Base-by-base conservation (phyloP, 2,113 vertebrate genomes). In the Haemorhous mexicanus region DNA sequence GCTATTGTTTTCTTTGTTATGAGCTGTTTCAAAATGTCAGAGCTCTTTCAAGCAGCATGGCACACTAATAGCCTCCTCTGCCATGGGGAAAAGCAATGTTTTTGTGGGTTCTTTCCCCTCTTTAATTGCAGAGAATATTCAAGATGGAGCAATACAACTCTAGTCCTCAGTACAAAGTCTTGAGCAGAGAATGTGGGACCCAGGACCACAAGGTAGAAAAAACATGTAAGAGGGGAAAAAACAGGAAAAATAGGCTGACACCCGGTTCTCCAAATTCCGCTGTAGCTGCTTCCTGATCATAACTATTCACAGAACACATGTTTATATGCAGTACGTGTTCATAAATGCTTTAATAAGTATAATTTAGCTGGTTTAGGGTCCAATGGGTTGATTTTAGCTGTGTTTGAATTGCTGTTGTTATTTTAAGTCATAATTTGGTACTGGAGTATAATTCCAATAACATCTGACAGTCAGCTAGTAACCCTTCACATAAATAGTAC, bases 1-100 rank as follows among this genome's bases (percentile, higher is more conserved):
- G 23, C 49, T 43, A 12, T 81, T 96, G 83, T 76, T 94, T 89
- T 83, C 75, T 78, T 89, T 81, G 33, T 93, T 93, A 59, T 81
- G 79, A 77, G 47, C 52, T 35, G 44, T 92, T 94, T 88, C 92
- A 94, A 90, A 78, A 85, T 72, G 66, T 80, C 87, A 7, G 63
- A 88, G 43, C 55, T 80, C 93, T 93, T 90, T 94, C 85, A 92
- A 84, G 76, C 43, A 63, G 50, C 19, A 43, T 56, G 63, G 58
- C 61, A 32, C 21, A 56, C 35, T 77, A 96, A 91, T 59, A 93
- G 10, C 22, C 67, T 92, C 47, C 64, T 72, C 82, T 80, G 91
- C 87, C 73, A 33, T 63, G 35, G 75, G 78, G 75, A 88, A 93
- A 90, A 91, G 11, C 82, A 83, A 59, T 47, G 18, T 23, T 86